Evolutionary conservation across 92 coral and sea anemone species (phyloP).

Genomic region (Epizoanthus stellaris): DNA sequence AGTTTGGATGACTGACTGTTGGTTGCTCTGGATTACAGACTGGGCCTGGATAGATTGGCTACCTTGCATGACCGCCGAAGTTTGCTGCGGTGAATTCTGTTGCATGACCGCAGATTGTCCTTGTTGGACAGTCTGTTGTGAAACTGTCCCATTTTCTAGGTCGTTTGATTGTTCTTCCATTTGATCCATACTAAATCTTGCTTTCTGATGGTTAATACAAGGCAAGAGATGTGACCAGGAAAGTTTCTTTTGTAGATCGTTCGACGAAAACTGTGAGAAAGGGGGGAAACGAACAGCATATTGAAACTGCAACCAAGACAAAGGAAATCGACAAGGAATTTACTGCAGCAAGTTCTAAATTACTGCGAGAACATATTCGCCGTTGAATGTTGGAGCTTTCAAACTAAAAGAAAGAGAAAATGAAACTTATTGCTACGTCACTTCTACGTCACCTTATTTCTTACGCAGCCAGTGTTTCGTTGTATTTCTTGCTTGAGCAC

Average conservation of each 20-base stretch:
- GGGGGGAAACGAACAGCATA: conserved; percentile 73
- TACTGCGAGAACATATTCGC: conserved; percentile 35
- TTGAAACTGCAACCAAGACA: conserved; percentile 76
- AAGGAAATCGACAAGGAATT: conserved; percentile 48
- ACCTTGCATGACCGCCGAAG: conserved; percentile 77
- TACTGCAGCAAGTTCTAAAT: conserved; percentile 34
- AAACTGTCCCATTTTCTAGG: conserved; percentile 89
- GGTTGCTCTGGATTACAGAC: conserved; percentile 87
- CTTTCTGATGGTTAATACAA: conserved; percentile 16
- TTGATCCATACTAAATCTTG: conserved; percentile 80
- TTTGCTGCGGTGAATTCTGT: conserved; percentile 90
- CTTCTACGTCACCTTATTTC: conserved; percentile 99
- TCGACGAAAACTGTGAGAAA: conserved; percentile 59
- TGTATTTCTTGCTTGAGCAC: conserved; percentile 90
- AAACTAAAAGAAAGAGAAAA: conserved; percentile 88
- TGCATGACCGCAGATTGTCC: conserved; percentile 81
- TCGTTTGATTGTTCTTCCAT: conserved; percentile 92
- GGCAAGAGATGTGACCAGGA: conserved; percentile 17
- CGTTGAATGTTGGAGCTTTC: conserved; percentile 56
- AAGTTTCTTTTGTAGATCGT: conserved; percentile 30
- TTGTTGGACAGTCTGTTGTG: conserved; percentile 81
- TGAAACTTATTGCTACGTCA: conserved; percentile 99
- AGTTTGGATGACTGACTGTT: conserved; percentile 97
- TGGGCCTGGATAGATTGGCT: conserved; percentile 83
- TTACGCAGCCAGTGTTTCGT: conserved; percentile 99